Conservation (phyloP, 2,888 invertebrate species). For the Cephalotes varians region DNA sequence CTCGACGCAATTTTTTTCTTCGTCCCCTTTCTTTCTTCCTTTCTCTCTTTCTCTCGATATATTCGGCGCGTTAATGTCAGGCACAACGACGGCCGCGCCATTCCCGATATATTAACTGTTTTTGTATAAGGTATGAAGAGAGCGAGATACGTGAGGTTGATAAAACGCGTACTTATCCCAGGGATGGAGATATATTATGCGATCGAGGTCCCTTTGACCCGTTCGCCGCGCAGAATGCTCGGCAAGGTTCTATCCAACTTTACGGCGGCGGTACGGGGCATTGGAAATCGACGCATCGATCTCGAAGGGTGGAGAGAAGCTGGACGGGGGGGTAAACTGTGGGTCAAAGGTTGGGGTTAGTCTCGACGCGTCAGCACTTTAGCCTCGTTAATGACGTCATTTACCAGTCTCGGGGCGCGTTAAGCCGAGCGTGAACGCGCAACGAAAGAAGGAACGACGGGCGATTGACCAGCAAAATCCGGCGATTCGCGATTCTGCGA, state of each 20-base stretch:
- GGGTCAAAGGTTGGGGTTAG: slow-evolving; percentile 77
- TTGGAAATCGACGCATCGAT: slow-evolving; percentile 82
- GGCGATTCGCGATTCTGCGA: slow-evolving; percentile 29
- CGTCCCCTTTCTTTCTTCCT: neutral
- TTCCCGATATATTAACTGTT: slow-evolving; percentile 53
- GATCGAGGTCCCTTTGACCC: slow-evolving; percentile 61
- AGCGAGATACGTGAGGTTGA: slow-evolving; percentile 48
- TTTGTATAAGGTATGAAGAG: slow-evolving; percentile 47
- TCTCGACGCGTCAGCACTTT: slow-evolving; percentile 82
- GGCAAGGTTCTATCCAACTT: slow-evolving; percentile 69
- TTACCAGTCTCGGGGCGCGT: slow-evolving; percentile 77
- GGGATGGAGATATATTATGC: slow-evolving; percentile 60
- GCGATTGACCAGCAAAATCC: slow-evolving; percentile 26
- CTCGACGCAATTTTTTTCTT: slow-evolving; percentile 21
- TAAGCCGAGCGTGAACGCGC: slow-evolving; percentile 63
- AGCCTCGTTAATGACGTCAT: slow-evolving; percentile 82
- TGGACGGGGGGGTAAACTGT: slow-evolving; percentile 69
- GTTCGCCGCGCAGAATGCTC: slow-evolving; percentile 57
- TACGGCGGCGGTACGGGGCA: slow-evolving; percentile 70
- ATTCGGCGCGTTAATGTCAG: slow-evolving; percentile 49
- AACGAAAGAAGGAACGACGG: slow-evolving; percentile 60
- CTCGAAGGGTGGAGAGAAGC: slow-evolving; percentile 72
- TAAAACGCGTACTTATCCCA: slow-evolving; percentile 52
- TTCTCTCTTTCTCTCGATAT: slow-evolving; percentile 20
- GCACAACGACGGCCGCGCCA: slow-evolving; percentile 32